Percentiles rank a stretch among this genome's conserved stretches.
phyloP scores from a whole-genome alignment of 2,113 vertebrate species.

The Otolemur garnettii region DNA sequence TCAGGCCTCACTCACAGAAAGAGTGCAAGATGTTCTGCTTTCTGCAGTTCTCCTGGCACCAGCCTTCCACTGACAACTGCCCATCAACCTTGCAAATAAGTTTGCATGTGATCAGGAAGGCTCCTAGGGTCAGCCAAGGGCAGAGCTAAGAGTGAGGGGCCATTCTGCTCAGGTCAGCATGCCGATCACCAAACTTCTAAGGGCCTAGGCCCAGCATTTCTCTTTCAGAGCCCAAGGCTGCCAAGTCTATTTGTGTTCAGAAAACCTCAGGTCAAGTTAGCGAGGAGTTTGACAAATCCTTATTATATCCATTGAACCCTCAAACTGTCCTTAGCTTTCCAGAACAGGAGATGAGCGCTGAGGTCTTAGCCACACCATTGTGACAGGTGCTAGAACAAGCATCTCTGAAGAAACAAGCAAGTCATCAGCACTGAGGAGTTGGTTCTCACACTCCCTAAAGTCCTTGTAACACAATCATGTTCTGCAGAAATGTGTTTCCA shows the following conservation, averaged over 20 bases:
- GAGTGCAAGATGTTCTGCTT: constrained; percentile 5
- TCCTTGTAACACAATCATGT: background rate
- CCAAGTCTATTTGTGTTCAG: background rate
- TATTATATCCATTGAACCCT: background rate
- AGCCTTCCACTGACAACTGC: background rate
- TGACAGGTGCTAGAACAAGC: background rate
- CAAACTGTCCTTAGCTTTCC: background rate
- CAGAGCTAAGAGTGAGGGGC: background rate
- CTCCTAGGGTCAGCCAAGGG: background rate
- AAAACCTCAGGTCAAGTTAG: background rate
- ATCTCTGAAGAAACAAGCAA: background rate
- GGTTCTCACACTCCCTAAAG: background rate
- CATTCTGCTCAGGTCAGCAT: background rate
- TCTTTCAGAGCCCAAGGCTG: background rate
- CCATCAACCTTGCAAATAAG: background rate
- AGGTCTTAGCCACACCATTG: background rate
- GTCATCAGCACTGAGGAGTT: background rate
- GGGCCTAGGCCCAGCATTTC: background rate
- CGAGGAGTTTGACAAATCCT: background rate
- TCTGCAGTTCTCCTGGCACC: background rate
- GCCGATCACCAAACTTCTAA: background rate
- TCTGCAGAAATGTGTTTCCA: background rate
- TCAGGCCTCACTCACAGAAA: constrained; percentile 1
- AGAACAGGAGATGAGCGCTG: background rate
- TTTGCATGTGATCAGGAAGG: background rate